Base-by-base conservation (phyloP, 2,113 vertebrate genomes). In the Ondatra zibethicus region DNA sequence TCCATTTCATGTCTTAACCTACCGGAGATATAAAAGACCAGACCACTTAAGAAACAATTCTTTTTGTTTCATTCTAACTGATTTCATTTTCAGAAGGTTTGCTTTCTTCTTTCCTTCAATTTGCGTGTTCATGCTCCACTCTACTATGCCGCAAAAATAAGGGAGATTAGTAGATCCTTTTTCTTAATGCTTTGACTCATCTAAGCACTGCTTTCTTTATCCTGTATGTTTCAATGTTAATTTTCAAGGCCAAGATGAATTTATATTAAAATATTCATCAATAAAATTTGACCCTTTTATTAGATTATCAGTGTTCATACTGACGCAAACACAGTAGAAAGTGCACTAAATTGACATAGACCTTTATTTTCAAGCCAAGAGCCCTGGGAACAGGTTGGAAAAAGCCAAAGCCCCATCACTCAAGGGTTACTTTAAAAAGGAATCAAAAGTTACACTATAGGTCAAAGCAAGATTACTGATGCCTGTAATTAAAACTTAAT, bases 261-360 rank as follows among this genome's bases (percentile, higher is more conserved):
- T 63, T 81, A 81, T 17, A 52, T 86, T 76, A 88, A 91, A 97
- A 73, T 89, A 27, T 63, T 77, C 17, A 36, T 82, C 13, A 70
- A 36, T 81, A 33, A 91, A 65, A 5, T 78, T 66, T 86, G 45
- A 92, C 14, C 7, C 3, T 61, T 93, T 47, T 45, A n/a, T 81
- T 92, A 85, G 19, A 72, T 55, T 66, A 68, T 80, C 63, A 90
- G n/a, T 61, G 81, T 78, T 93, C 16, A 96, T 78, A 36, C 45
- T 87, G 7, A 50, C 89, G 68, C 5, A 72, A 66, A 76, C 61
- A 65, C 29, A 86, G 21, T 31, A 70, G 14, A 92, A 13, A 70
- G 12, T 27, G 47, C 4, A n/a, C 36, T 82, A 85, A 63, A 19
- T 4, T 55, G 6, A 21, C 21, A 58, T 72, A 89, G 42, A 19